These are phyloP conservation scores for Drosophila arizonae DNA, from an alignment of 1,140 invertebrate species.

Conservation along the genomic window DNA sequence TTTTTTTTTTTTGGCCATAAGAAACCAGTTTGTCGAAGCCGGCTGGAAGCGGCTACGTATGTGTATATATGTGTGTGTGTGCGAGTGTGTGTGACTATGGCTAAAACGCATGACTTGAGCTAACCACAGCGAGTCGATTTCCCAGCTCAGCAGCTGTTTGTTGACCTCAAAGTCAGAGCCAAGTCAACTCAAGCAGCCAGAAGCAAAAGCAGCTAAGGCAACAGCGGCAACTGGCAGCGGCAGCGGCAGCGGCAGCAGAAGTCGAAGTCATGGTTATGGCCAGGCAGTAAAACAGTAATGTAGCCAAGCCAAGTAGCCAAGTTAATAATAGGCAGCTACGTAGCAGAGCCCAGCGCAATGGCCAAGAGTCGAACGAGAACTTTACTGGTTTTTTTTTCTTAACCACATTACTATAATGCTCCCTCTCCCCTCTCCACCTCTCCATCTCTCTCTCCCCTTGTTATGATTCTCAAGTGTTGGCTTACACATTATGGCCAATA, in stretches of 20 bases:
- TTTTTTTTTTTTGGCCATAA: conserved; percentile 38
- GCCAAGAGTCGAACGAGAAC: conserved; percentile 51
- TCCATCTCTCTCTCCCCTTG: not conserved
- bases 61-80: not conserved
- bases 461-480: conserved; percentile 31
- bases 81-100: conserved; percentile 13
- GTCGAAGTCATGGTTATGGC: conserved; percentile 80
- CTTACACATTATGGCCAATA: conserved; percentile 54
- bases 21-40: conserved; percentile 73
- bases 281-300: conserved; percentile 52
- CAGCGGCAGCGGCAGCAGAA: conserved; percentile 14
- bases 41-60: conserved; percentile 40
- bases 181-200: conserved; percentile 1
- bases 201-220: too few species aligned
- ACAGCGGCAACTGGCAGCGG: not conserved
- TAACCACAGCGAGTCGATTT: conserved; percentile 57
- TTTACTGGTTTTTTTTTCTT: conserved; percentile 48
- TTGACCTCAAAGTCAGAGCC: conserved; percentile 79
- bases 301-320: conserved; percentile 60
- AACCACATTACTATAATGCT: not conserved
- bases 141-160: conserved; percentile 74
- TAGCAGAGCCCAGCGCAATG: conserved; percentile 18
- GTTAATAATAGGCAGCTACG: conserved; percentile 70
- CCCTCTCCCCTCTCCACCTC: too few species aligned
- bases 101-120: conserved; percentile 72